Percentiles rank a stretch among this genome's conserved stretches.
Conservation (phyloP, 2,113 vertebrate species). For the Galbula dea region DNA sequence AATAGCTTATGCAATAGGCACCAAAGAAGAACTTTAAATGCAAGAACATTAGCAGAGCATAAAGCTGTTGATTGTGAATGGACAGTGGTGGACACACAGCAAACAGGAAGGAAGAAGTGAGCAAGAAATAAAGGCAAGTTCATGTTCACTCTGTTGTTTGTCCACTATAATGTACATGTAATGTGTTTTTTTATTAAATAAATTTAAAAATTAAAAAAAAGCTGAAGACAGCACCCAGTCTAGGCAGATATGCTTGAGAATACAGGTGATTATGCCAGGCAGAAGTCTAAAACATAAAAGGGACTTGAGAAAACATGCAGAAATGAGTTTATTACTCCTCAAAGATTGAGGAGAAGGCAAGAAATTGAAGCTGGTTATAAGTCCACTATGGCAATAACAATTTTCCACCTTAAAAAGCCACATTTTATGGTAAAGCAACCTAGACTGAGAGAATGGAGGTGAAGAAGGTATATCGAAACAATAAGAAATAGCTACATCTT, state of each 20-base stretch:
- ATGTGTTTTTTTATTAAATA: rapidly evolving
- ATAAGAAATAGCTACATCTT: neutral
- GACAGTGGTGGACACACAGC: neutral
- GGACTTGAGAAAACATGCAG: neutral
- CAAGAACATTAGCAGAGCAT: neutral
- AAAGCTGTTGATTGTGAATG: neutral
- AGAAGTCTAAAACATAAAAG: neutral
- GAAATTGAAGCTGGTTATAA: neutral
- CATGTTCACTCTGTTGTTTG: neutral
- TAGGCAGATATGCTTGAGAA: neutral
- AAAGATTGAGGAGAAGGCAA: neutral
- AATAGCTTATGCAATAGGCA: neutral
- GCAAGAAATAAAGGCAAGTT: neutral
- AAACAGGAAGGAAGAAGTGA: neutral
- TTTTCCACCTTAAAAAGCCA: neutral
- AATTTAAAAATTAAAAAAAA: no score
- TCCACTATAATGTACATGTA: neutral
- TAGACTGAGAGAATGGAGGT: neutral
- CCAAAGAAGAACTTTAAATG: neutral
- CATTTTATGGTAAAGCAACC: neutral
- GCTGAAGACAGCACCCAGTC: neutral
- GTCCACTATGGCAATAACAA: neutral
- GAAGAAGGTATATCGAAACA: neutral
- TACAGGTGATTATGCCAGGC: neutral
- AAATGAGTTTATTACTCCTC: neutral